Percentiles rank a stretch among this genome's conserved stretches.
These are phyloP conservation scores for Seira sanloemensis DNA, from an alignment of 2,888 invertebrate species.

Conservation along the genomic window DNA sequence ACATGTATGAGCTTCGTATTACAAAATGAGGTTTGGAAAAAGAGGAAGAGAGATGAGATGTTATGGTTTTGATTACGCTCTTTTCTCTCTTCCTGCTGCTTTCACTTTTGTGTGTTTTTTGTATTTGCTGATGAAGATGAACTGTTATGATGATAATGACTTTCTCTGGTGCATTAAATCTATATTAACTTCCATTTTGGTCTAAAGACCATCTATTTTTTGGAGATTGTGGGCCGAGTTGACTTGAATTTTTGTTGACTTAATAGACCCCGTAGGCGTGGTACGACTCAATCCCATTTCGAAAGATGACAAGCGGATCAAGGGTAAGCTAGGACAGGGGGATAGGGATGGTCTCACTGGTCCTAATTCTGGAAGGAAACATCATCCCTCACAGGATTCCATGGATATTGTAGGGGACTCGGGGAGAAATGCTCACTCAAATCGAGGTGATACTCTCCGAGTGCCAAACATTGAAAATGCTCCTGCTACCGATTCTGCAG, in stretches of 20 bases:
- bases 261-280: conserved; percentile 69
- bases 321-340: conserved; percentile 53
- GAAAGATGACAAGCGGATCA: conserved; percentile 69
- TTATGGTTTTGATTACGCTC: background rate
- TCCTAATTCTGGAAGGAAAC: conserved; percentile 38
- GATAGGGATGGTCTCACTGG: conserved; percentile 23
- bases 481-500: conserved; percentile 70
- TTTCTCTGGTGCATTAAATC: conserved; percentile 9
- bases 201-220: conserved; percentile 4
- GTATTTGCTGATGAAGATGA: conserved; percentile 50
- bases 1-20: background rate
- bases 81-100: background rate
- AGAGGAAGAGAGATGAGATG: background rate
- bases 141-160: conserved; percentile 44
- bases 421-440: conserved; percentile 54
- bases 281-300: conserved; percentile 70
- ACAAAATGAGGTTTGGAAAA: background rate
- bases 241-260: background rate
- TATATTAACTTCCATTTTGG: conserved; percentile 18
- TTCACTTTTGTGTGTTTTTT: conserved; percentile 11
- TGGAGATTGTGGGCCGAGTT: background rate
- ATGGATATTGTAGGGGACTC: conserved; percentile 56
- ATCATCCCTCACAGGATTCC: conserved; percentile 50
- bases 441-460: conserved; percentile 63
- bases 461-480: conserved; percentile 69